Base-by-base conservation (phyloP, 2,113 vertebrate species). In the Amblyornis subalaris region DNA sequence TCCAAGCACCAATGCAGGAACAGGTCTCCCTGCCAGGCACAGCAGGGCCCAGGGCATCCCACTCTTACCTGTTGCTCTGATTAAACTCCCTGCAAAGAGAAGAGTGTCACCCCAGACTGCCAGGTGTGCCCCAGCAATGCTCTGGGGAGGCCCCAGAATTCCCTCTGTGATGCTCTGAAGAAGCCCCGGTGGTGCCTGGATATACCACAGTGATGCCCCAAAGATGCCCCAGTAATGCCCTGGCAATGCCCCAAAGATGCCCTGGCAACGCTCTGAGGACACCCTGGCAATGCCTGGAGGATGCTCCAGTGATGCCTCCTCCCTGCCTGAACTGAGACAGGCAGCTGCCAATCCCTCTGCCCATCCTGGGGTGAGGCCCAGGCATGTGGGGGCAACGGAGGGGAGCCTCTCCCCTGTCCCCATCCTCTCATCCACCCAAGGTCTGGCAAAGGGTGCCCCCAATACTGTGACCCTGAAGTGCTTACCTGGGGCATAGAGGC, bases 31-130 rank as follows among this genome's bases (percentile, higher is more conserved):
- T 5, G 25, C 26, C 2, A 2, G 74, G 50, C 1, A 4, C 64
- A 54, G 79, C 1, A 0, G 4, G 4, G 50, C 26, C 31, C 25
- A 22, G 45, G 54, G 12, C 36, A 66, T 3, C 3, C 53, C 0
- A 1, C 26, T 85, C 84, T 96, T 88, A 96, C 96, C 96, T 77
- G 94, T 24, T 5, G 89, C 62, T 71, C 50, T 61, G 57, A 94
- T 0, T 0, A 45, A 82, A 58, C 51, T 53, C 42, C 95, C 96
- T 96, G 85, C 26, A 96, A 95, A 89, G 71, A 91, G 33, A 3
- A 83, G 6, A 82, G 5, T 10, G 62, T 95, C 78, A 95, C 58
- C 4, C 3, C 12, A 72, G 33, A 8, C 36, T 80, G 66, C 33
- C 2, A 1, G 21, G 10, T 20, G 9, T 54, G 20, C 23, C 71